Evolutionary conservation across 2,888 invertebrate genomes (phyloP).

Genomic region (Eristalinus sepulchralis): DNA sequence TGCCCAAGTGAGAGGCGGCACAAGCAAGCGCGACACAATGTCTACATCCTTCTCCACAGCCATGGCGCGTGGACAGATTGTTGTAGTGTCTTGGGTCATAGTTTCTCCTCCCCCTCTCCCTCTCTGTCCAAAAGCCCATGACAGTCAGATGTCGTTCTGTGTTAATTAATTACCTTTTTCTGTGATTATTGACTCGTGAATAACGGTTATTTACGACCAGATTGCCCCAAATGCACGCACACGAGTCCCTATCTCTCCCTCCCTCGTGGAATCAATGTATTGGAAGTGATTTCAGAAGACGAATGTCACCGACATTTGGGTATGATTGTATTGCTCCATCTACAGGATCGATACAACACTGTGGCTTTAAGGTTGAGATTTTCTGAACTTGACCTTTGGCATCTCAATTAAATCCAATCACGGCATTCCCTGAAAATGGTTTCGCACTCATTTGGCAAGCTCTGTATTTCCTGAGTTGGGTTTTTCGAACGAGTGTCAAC

Average conservation of each 20-base stretch:
- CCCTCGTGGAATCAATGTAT: not conserved
- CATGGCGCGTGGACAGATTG: not conserved
- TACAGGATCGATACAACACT: not conserved
- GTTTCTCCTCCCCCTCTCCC: not conserved
- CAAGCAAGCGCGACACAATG: not conserved
- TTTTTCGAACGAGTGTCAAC: too few relatives aligned
- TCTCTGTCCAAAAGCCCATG: not conserved
- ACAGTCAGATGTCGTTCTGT: constrained; percentile 20
- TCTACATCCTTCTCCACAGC: not conserved
- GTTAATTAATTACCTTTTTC: constrained; percentile 34
- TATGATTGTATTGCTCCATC: not conserved
- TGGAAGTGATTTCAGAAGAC: not conserved
- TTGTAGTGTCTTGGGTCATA: not conserved
- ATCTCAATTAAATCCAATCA: too few relatives aligned
- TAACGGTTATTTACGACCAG: not conserved
- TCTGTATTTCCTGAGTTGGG: too few relatives aligned
- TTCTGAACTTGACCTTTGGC: not conserved
- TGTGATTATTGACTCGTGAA: constrained; percentile 23
- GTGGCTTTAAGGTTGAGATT: not conserved
- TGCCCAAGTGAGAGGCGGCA: constrained; percentile 20
- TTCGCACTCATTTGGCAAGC: too few relatives aligned
- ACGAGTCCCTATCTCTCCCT: not conserved
- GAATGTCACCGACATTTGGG: not conserved
- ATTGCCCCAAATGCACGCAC: not conserved
- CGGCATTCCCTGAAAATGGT: too few relatives aligned